A percentile compares a stretch with the other conserved stretches of the same genome.
Conservation (phyloP, 2,113 vertebrate genomes). For the Anolis carolinensis region DNA sequence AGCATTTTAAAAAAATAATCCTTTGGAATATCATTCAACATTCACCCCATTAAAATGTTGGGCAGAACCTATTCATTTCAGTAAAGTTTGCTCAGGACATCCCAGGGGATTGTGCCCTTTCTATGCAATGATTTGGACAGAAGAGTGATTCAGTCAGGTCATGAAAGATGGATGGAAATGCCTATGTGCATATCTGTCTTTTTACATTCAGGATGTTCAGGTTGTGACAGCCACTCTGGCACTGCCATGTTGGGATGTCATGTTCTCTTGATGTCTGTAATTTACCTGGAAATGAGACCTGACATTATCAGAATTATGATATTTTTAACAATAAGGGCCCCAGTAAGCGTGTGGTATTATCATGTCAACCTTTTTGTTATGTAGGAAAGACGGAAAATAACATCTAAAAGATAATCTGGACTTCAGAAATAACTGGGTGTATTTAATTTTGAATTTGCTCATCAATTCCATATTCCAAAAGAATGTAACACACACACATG, state of each 20-base stretch:
- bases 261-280: constrained; percentile 22
- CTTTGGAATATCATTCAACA: not conserved
- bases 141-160: not conserved
- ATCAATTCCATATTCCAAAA: not conserved
- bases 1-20: not conserved
- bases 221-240: constrained; percentile 38
- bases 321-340: not conserved
- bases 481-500: not conserved
- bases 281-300: constrained; percentile 38
- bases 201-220: constrained; percentile 2
- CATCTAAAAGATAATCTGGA: not conserved
- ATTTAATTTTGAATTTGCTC: not conserved
- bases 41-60: not conserved
- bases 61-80: not conserved
- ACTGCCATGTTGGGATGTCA: constrained; percentile 38
- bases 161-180: constrained; percentile 48
- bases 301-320: constrained; percentile 43
- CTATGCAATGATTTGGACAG: constrained; percentile 21
- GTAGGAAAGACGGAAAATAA: not conserved
- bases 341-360: not conserved
- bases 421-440: not conserved
- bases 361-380: too few species aligned
- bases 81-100: constrained; percentile 13
- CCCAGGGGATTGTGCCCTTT: constrained; percentile 4
- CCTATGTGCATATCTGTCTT: not conserved